Evolutionary conservation across 2,797 vertebrate species (phyloP).

Genomic region (Stomatorhinus walkeri): DNA sequence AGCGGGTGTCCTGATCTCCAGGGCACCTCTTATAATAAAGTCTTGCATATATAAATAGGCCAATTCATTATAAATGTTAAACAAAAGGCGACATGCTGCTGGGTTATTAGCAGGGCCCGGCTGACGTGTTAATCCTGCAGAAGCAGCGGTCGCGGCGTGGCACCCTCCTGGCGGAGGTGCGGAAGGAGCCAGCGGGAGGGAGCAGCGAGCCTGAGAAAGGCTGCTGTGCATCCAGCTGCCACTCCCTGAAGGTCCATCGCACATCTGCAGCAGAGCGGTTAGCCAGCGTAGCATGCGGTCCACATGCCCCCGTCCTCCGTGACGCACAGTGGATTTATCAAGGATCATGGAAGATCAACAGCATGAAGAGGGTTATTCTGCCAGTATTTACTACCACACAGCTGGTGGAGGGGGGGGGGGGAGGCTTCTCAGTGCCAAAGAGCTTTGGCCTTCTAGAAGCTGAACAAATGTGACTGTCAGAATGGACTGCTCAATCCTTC

Average conservation of each 20-base stretch:
- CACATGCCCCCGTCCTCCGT: background rate
- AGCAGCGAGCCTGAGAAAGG: background rate
- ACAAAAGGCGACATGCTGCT: background rate
- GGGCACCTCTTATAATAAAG: background rate
- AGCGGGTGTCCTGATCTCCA: background rate
- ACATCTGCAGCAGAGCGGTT: background rate
- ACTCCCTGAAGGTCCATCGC: background rate
- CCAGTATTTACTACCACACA: background rate
- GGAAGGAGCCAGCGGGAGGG: background rate
- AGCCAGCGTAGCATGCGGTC: background rate
- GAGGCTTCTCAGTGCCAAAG: background rate
- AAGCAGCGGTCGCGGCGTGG: background rate
- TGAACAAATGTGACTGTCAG: background rate
- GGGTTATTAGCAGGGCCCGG: background rate
- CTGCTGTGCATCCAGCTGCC: background rate
- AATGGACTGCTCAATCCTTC: background rate
- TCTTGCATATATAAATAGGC: background rate
- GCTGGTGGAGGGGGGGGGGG: background rate
- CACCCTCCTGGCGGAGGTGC: background rate
- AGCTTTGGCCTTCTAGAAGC: background rate
- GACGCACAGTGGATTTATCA: background rate
- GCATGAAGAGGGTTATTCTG: background rate
- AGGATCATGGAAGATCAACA: background rate
- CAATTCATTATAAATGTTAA: conserved; percentile 5
- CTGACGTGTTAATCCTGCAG: background rate